phyloP scores from a whole-genome alignment of 2,113 vertebrate species.

The Spilogale gracilis region DNA sequence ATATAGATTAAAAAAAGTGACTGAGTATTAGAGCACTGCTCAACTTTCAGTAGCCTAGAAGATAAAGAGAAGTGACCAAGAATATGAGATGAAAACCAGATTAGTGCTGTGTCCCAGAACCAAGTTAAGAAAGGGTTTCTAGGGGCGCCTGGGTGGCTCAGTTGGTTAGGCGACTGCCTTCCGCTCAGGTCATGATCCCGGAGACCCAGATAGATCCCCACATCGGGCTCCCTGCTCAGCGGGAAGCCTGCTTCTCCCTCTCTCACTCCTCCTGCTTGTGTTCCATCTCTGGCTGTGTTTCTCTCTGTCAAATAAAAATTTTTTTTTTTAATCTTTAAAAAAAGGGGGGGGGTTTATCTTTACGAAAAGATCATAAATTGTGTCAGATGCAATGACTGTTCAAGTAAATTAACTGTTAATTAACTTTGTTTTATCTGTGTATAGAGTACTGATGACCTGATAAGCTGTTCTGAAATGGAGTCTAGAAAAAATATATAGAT shows the following conservation, averaged over 20 bases:
- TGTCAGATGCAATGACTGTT: not conserved
- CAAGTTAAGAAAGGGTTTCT: not conserved
- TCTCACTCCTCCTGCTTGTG: too few relatives aligned
- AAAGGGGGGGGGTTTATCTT: not conserved
- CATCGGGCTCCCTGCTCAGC: too few relatives aligned
- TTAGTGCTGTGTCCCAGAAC: not conserved
- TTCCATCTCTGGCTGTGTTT: too few relatives aligned
- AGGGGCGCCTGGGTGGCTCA: too few relatives aligned
- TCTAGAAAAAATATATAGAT: not conserved
- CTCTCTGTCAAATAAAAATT: too few relatives aligned
- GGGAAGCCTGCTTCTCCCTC: too few relatives aligned
- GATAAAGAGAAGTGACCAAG: not conserved
- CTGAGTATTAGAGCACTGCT: not conserved
- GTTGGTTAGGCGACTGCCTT: too few relatives aligned
- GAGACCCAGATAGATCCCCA: too few relatives aligned
- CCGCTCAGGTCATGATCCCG: too few relatives aligned
- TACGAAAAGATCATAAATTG: not conserved
- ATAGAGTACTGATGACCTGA: not conserved
- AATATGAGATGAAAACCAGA: not conserved
- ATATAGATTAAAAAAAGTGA: not conserved
- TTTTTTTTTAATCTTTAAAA: too few relatives aligned
- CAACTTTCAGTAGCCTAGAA: not conserved
- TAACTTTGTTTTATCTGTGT: conserved; percentile 16
- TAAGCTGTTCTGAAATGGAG: not conserved
- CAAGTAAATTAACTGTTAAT: not conserved